Evolutionary conservation across 1,140 invertebrate species (phyloP).

Genomic region (Psix sp.): DNA sequence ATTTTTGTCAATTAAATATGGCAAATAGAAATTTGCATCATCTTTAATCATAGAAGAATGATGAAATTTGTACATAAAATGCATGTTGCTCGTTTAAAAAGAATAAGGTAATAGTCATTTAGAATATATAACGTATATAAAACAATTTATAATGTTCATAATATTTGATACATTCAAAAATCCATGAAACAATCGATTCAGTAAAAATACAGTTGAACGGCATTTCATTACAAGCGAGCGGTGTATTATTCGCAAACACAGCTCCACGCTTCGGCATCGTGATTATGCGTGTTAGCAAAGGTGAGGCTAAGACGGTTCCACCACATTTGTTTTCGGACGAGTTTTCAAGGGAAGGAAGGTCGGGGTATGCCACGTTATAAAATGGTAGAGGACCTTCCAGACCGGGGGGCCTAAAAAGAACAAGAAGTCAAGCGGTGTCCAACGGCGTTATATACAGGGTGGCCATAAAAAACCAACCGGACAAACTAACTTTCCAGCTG

Average conservation of each 20-base stretch:
- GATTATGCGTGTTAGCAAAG: slow-evolving; percentile 47
- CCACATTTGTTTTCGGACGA: slow-evolving; percentile 59
- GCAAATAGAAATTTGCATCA: no score
- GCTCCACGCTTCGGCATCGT: slow-evolving; percentile 14
- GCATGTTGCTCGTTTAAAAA: no score
- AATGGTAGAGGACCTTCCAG: slow-evolving; percentile 64
- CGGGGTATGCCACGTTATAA: slow-evolving; percentile 64
- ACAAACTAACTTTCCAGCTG: slow-evolving; percentile 30
- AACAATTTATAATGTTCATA: no score
- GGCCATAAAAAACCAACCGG: slow-evolving; percentile 30
- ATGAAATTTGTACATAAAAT: no score
- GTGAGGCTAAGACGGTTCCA: slow-evolving; percentile 44
- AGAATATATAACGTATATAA: no score
- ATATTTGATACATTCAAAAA: no score
- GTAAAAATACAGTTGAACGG: neutral
- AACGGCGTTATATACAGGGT: slow-evolving; percentile 54
- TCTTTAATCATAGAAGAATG: no score
- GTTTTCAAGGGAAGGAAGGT: slow-evolving; percentile 63
- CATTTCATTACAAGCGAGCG: slow-evolving; percentile 9
- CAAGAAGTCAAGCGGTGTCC: slow-evolving; percentile 52
- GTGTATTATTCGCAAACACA: slow-evolving; percentile 16
- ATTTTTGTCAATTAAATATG: no score
- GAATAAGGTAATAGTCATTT: no score
- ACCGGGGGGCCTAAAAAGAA: slow-evolving; percentile 54
- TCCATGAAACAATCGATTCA: neutral